phyloP scores from a whole-genome alignment of 2,888 invertebrate genomes.

The Sesamia inferens region DNA sequence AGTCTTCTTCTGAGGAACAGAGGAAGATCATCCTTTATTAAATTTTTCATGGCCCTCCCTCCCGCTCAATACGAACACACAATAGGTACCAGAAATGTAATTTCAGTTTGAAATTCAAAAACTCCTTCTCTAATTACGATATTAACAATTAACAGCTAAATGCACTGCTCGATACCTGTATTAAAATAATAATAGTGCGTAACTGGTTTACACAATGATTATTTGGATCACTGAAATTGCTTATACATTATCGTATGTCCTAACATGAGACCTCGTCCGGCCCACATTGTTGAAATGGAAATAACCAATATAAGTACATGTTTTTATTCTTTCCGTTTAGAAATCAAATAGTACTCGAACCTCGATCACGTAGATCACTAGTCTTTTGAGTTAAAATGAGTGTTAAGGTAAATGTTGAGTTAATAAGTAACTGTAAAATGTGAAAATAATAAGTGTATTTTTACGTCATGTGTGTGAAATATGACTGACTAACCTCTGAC shows the following conservation, averaged over 20 bases:
- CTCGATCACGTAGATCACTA: slow-evolving; percentile 55
- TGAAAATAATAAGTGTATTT: not conserved
- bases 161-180: slow-evolving; percentile 11
- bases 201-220: slow-evolving; percentile 69
- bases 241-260: slow-evolving; percentile 65
- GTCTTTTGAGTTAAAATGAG: slow-evolving; percentile 63
- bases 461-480: no score
- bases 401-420: slow-evolving; percentile 67
- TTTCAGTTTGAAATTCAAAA: not conserved
- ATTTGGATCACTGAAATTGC: slow-evolving; percentile 75
- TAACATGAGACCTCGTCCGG: slow-evolving; percentile 71
- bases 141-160: slow-evolving; percentile 5
- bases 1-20: no score
- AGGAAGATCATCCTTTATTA: no score
- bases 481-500: no score
- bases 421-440: not conserved
- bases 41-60: not conserved
- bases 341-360: slow-evolving; percentile 64
- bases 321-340: slow-evolving; percentile 73
- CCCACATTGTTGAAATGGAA: slow-evolving; percentile 71
- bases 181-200: slow-evolving; percentile 38
- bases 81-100: slow-evolving; percentile 4
- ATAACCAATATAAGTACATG: slow-evolving; percentile 72
- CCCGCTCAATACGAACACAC: not conserved
- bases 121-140: not conserved